Base-by-base conservation (phyloP, 2,113 vertebrate genomes). In the Leptosomus discolor region DNA sequence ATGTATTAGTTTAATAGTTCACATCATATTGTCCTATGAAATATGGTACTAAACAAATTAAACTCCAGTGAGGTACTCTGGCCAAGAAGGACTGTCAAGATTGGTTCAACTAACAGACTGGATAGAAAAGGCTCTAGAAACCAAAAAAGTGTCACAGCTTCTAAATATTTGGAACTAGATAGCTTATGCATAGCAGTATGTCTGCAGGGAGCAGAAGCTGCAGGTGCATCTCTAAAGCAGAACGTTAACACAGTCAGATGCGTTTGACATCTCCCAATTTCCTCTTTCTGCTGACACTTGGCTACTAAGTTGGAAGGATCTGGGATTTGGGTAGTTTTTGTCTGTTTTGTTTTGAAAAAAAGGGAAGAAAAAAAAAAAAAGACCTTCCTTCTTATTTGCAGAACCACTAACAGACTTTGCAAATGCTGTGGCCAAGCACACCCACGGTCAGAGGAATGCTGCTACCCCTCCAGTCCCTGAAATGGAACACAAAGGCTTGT, bases 1-100 rank as follows among this genome's bases (percentile, higher is more conserved):
- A 96, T 95, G 19, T 43, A 94, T 95, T 96, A 84, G 41, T 71
- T 51, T 13, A 64, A 76, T 30, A 80, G 61, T 30, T 90, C 88
- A 68, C 29, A 64, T 51, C 51, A 50, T 63, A 81, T 58, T 90
- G 51, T 46, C 39, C 53, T 56, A 56, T 64, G 91, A 75, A 61
- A 85, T 53, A 46, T 2, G 39, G 3, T 21, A 56, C 48, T 89
- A 64, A 82, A 78, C 19, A 83, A 8, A 70, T 64, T 51, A 76
- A 54, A 57, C 17, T 69, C 34, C 61, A 48, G 27, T 60, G 24
- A 74, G 18, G 24, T 36, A 36, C 16, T 69, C 68, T 32, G 65
- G 69, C n/a, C 60, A 85, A 87, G 34, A 57, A 69, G 8, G n/a
- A 46, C 17, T 63, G 10, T 46, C 50, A 74, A 37, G 29, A 56